Conservation (phyloP, 2,888 invertebrate species). For the Conus canariensis region DNA sequence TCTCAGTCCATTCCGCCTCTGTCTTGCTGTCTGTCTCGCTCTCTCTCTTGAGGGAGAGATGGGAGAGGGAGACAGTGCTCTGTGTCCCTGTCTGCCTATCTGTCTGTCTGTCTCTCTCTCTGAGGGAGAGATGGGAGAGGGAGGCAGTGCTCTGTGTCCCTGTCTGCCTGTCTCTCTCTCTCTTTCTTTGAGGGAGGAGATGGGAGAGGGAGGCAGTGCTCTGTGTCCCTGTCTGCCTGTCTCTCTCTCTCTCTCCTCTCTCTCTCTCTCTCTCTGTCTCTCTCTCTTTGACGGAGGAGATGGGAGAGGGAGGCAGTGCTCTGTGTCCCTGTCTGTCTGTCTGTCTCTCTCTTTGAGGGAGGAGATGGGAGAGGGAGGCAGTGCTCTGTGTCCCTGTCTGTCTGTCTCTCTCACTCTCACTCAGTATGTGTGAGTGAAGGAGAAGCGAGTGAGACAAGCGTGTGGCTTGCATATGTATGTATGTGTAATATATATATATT, state of each 20-base stretch:
- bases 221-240: not conserved
- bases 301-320: not conserved
- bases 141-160: not conserved
- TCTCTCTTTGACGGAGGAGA: not conserved
- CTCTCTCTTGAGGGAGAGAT: not conserved
- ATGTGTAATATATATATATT: not conserved
- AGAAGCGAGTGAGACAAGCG: too few relatives aligned
- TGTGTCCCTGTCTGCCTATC: not conserved
- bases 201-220: not conserved
- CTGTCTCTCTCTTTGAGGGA: too few relatives aligned
- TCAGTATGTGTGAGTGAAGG: too few relatives aligned
- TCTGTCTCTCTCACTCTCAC: not conserved
- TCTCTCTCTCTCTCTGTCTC: constrained; percentile 14
- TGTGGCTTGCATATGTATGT: too few relatives aligned
- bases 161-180: constrained; percentile 17
- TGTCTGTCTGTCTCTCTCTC: constrained; percentile 9
- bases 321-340: not conserved
- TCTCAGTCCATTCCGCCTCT: not conserved
- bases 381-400: too few relatives aligned
- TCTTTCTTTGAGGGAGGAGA: not conserved
- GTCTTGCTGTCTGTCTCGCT: not conserved
- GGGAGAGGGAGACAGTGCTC: not conserved
- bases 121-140: not conserved
- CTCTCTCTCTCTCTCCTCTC: constrained; percentile 10
- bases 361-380: too few relatives aligned